Evolutionary conservation across 2,797 vertebrate genomes (phyloP).

Genomic region (Leuciscus waleckii): DNA sequence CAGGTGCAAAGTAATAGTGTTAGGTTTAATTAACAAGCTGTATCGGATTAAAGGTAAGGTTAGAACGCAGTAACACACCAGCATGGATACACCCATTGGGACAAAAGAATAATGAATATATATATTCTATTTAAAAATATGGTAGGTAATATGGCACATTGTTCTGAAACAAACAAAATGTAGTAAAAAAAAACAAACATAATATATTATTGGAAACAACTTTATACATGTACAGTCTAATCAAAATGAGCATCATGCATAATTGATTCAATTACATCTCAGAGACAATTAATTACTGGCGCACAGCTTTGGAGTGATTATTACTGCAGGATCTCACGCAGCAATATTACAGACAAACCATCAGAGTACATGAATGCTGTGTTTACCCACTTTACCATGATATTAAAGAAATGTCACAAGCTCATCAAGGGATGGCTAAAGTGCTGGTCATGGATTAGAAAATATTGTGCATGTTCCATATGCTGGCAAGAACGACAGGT

Average conservation of each 20-base stretch:
- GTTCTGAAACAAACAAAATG: background rate
- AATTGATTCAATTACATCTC: slow-evolving; percentile 7
- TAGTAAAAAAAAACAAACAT: background rate
- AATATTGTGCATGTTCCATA: background rate
- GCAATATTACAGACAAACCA: background rate
- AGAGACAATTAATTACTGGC: slow-evolving; percentile 4
- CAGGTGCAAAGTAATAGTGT: slow-evolving; percentile 26
- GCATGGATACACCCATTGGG: background rate
- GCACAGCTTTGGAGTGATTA: background rate
- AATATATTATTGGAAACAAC: background rate
- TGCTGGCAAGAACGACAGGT: slow-evolving; percentile 15
- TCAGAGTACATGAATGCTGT: background rate
- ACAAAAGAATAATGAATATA: background rate
- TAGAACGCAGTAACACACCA: background rate
- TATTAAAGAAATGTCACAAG: background rate
- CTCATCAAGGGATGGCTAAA: background rate
- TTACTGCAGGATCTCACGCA: background rate
- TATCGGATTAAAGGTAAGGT: slow-evolving; percentile 30
- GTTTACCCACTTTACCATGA: background rate
- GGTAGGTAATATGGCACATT: background rate
- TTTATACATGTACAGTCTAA: background rate
- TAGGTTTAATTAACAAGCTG: slow-evolving; percentile 44
- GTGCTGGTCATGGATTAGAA: background rate
- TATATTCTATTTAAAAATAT: background rate
- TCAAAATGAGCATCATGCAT: background rate